These are phyloP conservation scores for Parelbella ahira DNA, from an alignment of 2,888 invertebrate species.

Conservation along the genomic window DNA sequence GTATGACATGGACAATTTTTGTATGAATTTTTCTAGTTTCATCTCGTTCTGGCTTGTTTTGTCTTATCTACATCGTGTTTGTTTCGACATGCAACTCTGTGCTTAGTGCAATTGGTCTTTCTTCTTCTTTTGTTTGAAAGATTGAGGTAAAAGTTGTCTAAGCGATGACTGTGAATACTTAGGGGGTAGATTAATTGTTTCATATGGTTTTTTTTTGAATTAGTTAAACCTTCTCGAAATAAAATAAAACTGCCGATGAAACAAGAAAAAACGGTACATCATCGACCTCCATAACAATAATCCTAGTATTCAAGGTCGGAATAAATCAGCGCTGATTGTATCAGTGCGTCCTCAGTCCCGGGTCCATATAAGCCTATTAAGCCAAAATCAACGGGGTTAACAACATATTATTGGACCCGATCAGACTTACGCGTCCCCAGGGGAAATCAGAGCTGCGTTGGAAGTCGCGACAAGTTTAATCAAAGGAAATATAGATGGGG, in stretches of 20 bases:
- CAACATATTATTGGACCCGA: slow-evolving; percentile 26
- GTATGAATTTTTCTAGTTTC: too few species aligned
- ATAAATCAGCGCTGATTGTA: slow-evolving; percentile 1
- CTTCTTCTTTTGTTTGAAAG: too few species aligned
- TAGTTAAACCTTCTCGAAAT: too few species aligned
- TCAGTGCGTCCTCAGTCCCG: slow-evolving; percentile 3
- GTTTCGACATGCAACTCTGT: too few species aligned
- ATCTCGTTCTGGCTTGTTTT: too few species aligned
- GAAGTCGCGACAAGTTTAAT: slow-evolving; percentile 25
- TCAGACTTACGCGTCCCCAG: slow-evolving; percentile 23
- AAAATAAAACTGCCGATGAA: neutral
- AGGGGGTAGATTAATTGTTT: too few species aligned
- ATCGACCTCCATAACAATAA: neutral
- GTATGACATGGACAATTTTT: too few species aligned
- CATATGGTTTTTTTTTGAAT: too few species aligned
- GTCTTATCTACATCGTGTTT: too few species aligned
- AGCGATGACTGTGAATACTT: too few species aligned
- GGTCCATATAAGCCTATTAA: slow-evolving; percentile 30
- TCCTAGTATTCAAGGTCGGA: slow-evolving; percentile 2
- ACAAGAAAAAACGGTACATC: neutral
- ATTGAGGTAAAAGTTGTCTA: too few species aligned
- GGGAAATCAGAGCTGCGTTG: slow-evolving; percentile 32
- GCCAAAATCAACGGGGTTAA: slow-evolving; percentile 29
- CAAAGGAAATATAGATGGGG: slow-evolving; percentile 27
- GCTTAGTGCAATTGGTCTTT: too few species aligned